phyloP scores from a whole-genome alignment of 2,113 vertebrate genomes.

The Pseudonaja textilis region DNA sequence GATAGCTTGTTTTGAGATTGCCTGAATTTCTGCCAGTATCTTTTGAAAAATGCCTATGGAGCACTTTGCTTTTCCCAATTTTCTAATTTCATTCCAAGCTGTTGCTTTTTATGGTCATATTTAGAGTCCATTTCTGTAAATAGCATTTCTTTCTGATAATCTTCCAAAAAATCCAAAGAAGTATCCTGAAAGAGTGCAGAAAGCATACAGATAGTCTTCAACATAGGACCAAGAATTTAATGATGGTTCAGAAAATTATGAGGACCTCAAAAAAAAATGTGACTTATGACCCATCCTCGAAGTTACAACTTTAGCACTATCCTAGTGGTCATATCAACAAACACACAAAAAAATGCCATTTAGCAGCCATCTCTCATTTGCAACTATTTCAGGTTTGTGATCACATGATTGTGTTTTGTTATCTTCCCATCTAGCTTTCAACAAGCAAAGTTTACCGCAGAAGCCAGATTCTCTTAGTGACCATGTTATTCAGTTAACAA shows the following conservation, averaged over 20 bases:
- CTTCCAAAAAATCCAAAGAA: neutral
- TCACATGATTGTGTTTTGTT: too few relatives aligned
- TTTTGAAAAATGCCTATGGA: neutral
- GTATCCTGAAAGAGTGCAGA: neutral
- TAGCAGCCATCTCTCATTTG: neutral
- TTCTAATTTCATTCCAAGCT: neutral
- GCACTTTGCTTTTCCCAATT: neutral
- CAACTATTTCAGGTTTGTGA: neutral
- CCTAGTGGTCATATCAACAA: neutral
- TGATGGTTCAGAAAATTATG: neutral
- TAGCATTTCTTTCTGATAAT: neutral
- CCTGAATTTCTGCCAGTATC: neutral
- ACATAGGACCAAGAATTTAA: neutral
- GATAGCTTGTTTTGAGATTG: neutral
- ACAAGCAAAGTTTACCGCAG: neutral
- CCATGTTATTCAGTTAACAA: neutral
- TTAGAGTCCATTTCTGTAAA: neutral
- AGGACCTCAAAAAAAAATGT: neutral
- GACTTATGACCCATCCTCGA: neutral
- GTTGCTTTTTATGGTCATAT: neutral
- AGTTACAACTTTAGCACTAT: neutral
- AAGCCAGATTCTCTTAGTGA: neutral
- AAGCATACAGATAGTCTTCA: neutral
- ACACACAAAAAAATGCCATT: neutral
- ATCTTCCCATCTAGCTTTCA: neutral